Conservation (phyloP, 2,888 invertebrate species). For the Lucinisca nassula region DNA sequence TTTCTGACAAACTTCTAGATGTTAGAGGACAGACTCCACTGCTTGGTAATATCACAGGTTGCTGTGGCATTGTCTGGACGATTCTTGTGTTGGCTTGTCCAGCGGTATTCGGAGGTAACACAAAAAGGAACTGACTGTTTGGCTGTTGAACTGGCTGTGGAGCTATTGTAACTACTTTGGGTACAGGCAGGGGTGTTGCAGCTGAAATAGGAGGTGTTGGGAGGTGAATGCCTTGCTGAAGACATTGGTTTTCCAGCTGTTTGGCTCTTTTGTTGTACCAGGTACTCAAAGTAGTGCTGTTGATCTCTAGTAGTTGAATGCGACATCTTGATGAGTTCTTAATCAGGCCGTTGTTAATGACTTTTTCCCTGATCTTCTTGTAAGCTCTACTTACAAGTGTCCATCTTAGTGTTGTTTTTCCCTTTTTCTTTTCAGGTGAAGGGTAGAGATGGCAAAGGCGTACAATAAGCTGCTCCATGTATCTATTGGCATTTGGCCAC, state of each 20-base stretch:
- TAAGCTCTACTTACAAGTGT: conserved; percentile 11
- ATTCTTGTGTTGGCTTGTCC: not conserved
- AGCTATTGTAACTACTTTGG: not conserved
- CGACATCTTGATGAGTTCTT: not conserved
- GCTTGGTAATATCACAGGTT: too few species aligned
- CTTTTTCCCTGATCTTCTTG: conserved; percentile 13
- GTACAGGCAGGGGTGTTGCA: not conserved
- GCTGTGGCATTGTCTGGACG: not conserved
- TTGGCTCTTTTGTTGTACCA: not conserved
- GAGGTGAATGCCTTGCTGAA: not conserved
- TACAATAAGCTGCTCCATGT: conserved; percentile 22
- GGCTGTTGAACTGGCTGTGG: not conserved
- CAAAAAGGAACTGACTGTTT: conserved; percentile 2
- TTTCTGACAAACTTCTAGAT: not conserved
- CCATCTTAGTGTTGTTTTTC: not conserved
- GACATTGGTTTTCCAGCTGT: not conserved
- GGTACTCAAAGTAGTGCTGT: not conserved
- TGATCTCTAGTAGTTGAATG: conserved; percentile 38
- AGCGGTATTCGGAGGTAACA: not conserved
- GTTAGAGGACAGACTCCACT: too few species aligned
- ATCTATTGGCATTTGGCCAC: conserved; percentile 31
- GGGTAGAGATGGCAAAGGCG: conserved; percentile 17
- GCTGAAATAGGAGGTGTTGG: not conserved
- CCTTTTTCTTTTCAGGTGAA: not conserved
- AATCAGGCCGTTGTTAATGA: not conserved